Percentiles rank a stretch among this genome's conserved stretches.
phyloP scores from a whole-genome alignment of 2,113 vertebrate genomes.

The Anser brachyrhynchus region DNA sequence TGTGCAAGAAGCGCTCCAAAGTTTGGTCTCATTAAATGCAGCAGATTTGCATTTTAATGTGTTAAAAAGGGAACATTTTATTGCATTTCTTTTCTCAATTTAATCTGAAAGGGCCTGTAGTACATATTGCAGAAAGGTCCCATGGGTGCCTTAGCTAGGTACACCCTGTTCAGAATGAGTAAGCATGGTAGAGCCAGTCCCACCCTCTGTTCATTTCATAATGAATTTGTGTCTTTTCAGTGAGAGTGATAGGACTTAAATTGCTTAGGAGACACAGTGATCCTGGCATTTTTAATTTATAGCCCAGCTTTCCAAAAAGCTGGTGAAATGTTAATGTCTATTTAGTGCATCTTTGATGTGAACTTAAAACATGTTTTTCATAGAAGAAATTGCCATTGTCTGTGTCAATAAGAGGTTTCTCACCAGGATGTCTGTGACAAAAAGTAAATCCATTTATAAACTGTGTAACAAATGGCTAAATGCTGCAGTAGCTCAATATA shows the following conservation, averaged over 20 bases:
- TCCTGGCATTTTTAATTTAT: not conserved
- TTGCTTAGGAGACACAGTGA: not conserved
- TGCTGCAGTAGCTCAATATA: not conserved
- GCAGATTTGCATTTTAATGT: not conserved
- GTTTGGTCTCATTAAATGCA: not conserved
- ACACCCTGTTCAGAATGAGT: slow-evolving; percentile 6
- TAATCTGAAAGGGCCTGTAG: not conserved
- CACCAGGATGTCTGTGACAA: not conserved
- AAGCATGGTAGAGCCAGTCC: not conserved
- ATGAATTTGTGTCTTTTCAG: not conserved
- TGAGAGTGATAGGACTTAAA: not conserved
- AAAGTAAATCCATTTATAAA: slow-evolving; percentile 20
- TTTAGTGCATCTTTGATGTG: not conserved
- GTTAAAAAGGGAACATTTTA: not conserved
- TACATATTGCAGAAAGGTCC: not conserved
- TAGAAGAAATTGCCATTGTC: not conserved
- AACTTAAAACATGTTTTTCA: not conserved
- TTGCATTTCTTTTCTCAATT: not conserved
- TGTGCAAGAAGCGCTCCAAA: not conserved
- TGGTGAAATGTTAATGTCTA: slow-evolving; percentile 16
- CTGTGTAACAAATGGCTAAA: not conserved
- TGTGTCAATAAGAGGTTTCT: slow-evolving; percentile 21
- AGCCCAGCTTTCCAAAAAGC: not conserved
- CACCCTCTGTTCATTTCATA: not conserved
- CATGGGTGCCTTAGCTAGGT: not conserved